Conservation (phyloP, 1,140 invertebrate species). For the Epicauta chinensis region DNA sequence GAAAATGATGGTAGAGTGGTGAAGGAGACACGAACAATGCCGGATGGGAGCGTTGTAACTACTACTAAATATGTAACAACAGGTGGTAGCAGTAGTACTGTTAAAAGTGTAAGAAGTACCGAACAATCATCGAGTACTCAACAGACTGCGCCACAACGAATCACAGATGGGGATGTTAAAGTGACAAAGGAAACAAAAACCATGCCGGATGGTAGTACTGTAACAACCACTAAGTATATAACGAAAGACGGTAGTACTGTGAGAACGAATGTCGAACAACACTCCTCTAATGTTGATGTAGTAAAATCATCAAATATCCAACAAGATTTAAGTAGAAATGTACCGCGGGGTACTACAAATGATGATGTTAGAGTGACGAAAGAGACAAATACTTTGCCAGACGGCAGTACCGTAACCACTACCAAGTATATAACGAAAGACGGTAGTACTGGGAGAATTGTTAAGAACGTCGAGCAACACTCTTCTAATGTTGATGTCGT, state of each 20-base stretch:
- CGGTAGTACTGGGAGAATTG: constrained; percentile 3
- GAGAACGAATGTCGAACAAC: no score
- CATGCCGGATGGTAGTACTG: constrained; percentile 8
- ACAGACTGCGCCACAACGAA: no score
- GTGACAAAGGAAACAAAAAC: constrained; percentile 48
- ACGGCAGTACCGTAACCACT: constrained; percentile 10
- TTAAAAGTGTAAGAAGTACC: no score
- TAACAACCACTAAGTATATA: constrained; percentile 12
- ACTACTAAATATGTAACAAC: no score
- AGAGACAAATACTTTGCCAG: constrained; percentile 41
- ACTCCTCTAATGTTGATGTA: no score
- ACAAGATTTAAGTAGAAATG: no score
- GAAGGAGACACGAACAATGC: constrained; percentile 44
- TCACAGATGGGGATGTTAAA: constrained; percentile 42
- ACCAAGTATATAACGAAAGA: constrained; percentile 7
- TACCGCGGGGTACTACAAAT: no score
- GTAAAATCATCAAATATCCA: no score
- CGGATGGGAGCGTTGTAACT: constrained; percentile 8
- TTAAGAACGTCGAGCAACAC: neutral
- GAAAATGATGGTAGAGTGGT: constrained; percentile 46
- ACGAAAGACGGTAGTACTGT: neutral
- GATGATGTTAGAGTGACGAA: constrained; percentile 48
- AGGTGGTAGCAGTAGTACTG: no score
- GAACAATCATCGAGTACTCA: no score
- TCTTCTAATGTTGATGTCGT: neutral